Evolutionary conservation across 2,888 invertebrate species (phyloP), one percentile per base, ranked within the genome.

Genomic region (Drosophila anomelani): DNA sequence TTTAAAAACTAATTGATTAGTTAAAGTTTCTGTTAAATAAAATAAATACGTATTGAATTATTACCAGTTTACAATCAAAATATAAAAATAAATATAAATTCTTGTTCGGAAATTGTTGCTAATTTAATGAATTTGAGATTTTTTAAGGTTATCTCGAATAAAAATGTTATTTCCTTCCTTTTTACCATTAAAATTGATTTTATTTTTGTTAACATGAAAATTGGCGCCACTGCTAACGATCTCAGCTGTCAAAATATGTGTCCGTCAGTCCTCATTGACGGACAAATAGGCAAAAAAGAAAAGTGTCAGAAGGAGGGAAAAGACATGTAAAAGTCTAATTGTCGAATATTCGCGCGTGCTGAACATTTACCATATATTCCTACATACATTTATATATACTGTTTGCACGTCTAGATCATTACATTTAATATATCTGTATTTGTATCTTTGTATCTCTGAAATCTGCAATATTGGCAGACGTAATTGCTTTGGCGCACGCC

Each of bases 311-410:
- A 34, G 3, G 20, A 15, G 17, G 20, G 12, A 54, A 46, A 46
- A 36, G 38, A 23, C 32, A 17, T 36, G 36, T 39, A 15, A 36
- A 3, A 39, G 32, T 60, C 77, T 76, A 86, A 81, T 88, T 88
- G 77, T 72, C 75, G 61, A 76, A 71, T 85, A 73, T 32, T 59
- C 66, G 72, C 85, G 75, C 84, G 78, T 55, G 67, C 38, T 59
- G 51, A 57, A 68, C 39, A 78, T 56, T 66, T 57, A n/a, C 23
- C 53, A 23, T 10, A 15, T 23, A 36, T 53, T 15, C 1, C 8
- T 34, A 15, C 5, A 51, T 15, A 51, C 20, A 63, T 56, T 36
- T 23, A 13, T 26, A 70, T 12, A 38, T n/a, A 3, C 2, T 39
- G 23, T 44, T 49, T 49, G 57, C 59, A 55, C 44, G 34, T 29